Conservation (phyloP, 1,140 invertebrate species). For the Lutraria rhynchaena region DNA sequence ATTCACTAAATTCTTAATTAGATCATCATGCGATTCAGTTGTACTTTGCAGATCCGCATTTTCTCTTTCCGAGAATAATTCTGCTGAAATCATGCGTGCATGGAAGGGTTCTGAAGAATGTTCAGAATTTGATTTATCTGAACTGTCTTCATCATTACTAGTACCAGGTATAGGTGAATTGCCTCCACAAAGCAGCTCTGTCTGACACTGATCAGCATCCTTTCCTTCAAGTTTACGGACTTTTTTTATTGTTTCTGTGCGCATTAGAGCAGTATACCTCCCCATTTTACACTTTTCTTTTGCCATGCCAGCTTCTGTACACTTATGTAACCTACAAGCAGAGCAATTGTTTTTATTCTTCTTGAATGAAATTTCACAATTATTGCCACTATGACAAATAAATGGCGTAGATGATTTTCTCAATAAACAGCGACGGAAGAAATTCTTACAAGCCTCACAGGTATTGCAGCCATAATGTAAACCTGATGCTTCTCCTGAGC, state of each 20-base stretch:
- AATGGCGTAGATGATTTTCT: slow-evolving; percentile 65
- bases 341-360: slow-evolving; percentile 72
- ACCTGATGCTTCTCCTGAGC: slow-evolving; percentile 82
- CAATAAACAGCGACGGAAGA: slow-evolving; percentile 76
- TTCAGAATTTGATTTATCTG: not conserved
- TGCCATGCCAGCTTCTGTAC: slow-evolving; percentile 44
- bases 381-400: slow-evolving; percentile 65
- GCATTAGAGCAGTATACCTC: slow-evolving; percentile 18
- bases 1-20: slow-evolving; percentile 1
- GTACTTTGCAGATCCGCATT: not conserved
- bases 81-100: not conserved
- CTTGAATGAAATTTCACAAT: slow-evolving; percentile 71
- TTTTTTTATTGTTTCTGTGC: slow-evolving; percentile 56
- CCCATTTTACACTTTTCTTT: slow-evolving; percentile 45
- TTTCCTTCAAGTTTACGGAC: slow-evolving; percentile 49
- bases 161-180: no score
- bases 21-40: slow-evolving; percentile 14
- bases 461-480: slow-evolving; percentile 83
- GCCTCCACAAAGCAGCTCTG: no score
- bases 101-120: not conserved
- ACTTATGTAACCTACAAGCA: slow-evolving; percentile 72
- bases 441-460: slow-evolving; percentile 83
- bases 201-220: slow-evolving; percentile 4
- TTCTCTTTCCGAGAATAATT: not conserved
- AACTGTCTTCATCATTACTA: not conserved